Conservation (phyloP, 2,113 vertebrate genomes). For the Cephalopholis sonnerati region DNA sequence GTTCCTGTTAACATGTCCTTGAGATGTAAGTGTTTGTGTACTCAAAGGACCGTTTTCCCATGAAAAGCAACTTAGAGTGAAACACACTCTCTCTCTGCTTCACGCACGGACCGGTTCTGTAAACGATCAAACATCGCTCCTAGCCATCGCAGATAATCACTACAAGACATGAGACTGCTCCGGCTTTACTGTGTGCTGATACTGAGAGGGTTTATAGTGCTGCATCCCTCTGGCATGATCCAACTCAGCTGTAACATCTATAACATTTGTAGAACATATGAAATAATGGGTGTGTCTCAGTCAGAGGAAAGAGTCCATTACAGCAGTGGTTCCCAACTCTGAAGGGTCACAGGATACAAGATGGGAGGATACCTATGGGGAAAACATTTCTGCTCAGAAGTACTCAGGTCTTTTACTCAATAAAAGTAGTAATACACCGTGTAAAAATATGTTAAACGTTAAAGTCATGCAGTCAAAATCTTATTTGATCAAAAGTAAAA, state of each 20-base stretch:
- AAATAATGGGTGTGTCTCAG: not conserved
- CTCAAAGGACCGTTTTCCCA: conserved; percentile 37
- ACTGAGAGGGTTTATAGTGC: not conserved
- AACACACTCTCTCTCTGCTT: not conserved
- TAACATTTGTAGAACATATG: not conserved
- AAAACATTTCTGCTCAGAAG: no score
- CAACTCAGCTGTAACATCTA: not conserved
- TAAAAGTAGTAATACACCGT: no score
- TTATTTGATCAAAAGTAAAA: no score
- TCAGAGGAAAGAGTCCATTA: not conserved
- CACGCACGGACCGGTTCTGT: conserved; percentile 49
- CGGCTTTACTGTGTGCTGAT: not conserved
- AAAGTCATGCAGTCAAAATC: no score
- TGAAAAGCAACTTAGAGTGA: conserved; percentile 24
- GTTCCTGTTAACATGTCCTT: conserved; percentile 3
- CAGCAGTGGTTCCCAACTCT: not conserved
- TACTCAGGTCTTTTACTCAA: no score
- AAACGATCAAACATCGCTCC: conserved; percentile 60
- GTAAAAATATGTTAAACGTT: no score
- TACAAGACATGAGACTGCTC: conserved; percentile 47
- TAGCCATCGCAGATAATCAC: conserved; percentile 67
- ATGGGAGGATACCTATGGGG: no score
- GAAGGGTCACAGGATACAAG: not conserved
- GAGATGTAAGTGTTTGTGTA: conserved; percentile 33
- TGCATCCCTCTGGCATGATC: not conserved